These are phyloP conservation scores for Hirudinaria manillensis DNA, from an alignment of 2,888 invertebrate species.

Conservation along the genomic window DNA sequence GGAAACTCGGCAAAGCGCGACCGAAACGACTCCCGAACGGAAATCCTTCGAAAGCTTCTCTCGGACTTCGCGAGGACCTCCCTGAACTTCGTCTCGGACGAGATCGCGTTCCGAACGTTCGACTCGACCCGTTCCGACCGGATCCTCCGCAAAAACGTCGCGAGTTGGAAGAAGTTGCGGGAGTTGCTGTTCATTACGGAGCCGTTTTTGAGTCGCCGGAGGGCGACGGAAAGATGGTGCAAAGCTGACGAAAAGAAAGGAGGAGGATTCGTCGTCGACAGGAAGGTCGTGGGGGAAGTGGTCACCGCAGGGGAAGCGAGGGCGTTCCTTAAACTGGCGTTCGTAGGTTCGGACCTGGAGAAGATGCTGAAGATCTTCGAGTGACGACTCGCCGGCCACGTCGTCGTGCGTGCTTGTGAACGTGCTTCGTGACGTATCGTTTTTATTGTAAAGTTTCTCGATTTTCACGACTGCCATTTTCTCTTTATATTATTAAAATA, in stretches of 20 bases:
- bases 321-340: neutral
- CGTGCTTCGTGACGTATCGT: neutral
- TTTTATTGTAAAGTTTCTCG: neutral
- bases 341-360: neutral
- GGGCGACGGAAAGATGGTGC: neutral
- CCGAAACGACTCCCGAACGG: neutral
- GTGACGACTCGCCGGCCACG: neutral
- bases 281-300: neutral
- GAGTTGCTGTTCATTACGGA: neutral
- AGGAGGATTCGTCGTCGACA: neutral
- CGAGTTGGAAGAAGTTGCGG: neutral
- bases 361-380: neutral
- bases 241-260: neutral
- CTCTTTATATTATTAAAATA: no score
- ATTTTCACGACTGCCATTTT: no score
- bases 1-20: no score
- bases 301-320: neutral
- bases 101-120: neutral
- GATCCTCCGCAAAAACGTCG: neutral
- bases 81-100: neutral
- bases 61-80: neutral
- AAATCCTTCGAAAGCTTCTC: neutral
- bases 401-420: neutral
- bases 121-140: no score
- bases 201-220: neutral